Conservation (phyloP, 1,140 invertebrate genomes). For the Drosophila trapezifrons region DNA sequence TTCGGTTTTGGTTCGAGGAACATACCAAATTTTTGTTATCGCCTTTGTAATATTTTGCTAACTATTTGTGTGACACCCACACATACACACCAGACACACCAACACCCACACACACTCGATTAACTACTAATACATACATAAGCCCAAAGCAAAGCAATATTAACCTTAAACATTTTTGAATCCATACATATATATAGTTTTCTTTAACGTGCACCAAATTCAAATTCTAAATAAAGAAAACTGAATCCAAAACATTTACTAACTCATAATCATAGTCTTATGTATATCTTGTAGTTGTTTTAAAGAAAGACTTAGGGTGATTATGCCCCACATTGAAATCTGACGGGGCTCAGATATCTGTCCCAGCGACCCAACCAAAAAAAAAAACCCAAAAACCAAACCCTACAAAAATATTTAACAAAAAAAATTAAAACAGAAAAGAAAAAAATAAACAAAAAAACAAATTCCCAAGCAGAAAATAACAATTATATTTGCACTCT, state of each 20-base stretch:
- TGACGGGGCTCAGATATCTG: conserved; percentile 21
- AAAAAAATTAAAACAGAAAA: too few species aligned
- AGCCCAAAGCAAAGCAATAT: conserved; percentile 3
- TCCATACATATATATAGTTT: conserved; percentile 62
- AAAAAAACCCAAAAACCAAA: conserved; percentile 9
- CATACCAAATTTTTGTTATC: conserved; percentile 42
- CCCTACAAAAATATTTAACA: conserved; percentile 7
- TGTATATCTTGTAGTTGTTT: conserved; percentile 80
- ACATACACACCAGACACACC: conserved; percentile 11
- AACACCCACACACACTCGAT: conserved; percentile 7
- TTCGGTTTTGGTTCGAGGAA: conserved; percentile 45
- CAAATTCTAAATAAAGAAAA: conserved; percentile 35
- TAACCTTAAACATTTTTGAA: conserved; percentile 28
- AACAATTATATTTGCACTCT: conserved; percentile 22
- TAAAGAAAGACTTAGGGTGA: conserved; percentile 43
- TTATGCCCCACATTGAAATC: conserved; percentile 17
- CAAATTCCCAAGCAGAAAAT: conserved; percentile 64
- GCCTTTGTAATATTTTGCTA: conserved; percentile 80
- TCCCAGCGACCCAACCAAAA: conserved; percentile 29
- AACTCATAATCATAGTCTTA: conserved; percentile 55
- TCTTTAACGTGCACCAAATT: conserved; percentile 47
- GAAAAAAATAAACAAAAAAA: neutral
- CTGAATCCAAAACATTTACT: conserved; percentile 19
- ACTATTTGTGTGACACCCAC: conserved; percentile 61
- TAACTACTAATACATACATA: conserved; percentile 19